Base-by-base conservation (phyloP, 2,888 invertebrate genomes). In the Dicycla oo region DNA sequence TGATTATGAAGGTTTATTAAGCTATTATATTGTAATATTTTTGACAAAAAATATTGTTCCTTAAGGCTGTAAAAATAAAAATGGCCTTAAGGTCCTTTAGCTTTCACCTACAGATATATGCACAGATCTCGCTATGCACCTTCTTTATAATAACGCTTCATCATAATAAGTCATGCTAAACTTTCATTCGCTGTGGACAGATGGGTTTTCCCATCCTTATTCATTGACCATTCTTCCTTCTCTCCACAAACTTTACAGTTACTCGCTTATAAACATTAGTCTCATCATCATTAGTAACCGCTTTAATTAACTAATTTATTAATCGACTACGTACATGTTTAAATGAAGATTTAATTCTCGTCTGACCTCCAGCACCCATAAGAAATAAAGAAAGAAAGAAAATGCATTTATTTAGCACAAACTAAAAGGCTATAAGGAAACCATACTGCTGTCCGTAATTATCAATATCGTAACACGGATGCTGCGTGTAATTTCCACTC, bases 381-480 rank as follows among this genome's bases (percentile, higher is more conserved):
- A n/a, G n/a, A n/a, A n/a, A n/a, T n/a, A n/a, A n/a, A n/a, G n/a
- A n/a, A n/a, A n/a, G n/a, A n/a, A n/a, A n/a, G n/a, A n/a, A n/a
- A n/a, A n/a, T n/a, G n/a, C n/a, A n/a, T n/a, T n/a, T n/a, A n/a
- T n/a, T n/a, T n/a, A n/a, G n/a, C n/a, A n/a, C n/a, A n/a, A n/a
- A n/a, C n/a, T n/a, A n/a, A n/a, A n/a, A n/a, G n/a, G n/a, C n/a
- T n/a, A n/a, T 26, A 34, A 58, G 49, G 57, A 58, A 70, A 66
- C 67, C 30, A 38, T 40, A 30, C 15, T 34, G 57, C 43, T 67
- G 38, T 57, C 58, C 51, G 38, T 51, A 40, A 43, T 67, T n/a
- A 60, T 45, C n/a, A 53, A n/a, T 40, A 38, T 68, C 26, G 68
- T 67, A 43, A 66, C 20, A 40, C 51, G 53, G 60, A 68, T 38